Evolutionary conservation across 2,888 invertebrate species (phyloP).

Genomic region (Ariolimax columbianus): DNA sequence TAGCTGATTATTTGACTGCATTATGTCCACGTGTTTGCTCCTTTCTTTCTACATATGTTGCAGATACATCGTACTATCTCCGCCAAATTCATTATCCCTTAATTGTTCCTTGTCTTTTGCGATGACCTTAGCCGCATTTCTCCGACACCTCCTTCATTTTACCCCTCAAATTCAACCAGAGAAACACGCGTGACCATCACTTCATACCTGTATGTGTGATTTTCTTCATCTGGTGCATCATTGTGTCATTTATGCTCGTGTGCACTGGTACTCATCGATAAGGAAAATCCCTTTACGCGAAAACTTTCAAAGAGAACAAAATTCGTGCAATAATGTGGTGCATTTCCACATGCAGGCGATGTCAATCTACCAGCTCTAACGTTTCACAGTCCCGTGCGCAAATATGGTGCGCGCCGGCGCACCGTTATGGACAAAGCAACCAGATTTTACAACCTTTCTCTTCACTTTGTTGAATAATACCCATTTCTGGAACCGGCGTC

Average conservation of each 20-base stretch:
- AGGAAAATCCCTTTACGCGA: constrained; percentile 22
- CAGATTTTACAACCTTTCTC: neutral
- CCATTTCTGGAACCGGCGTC: neutral
- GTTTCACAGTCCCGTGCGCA: constrained; percentile 34
- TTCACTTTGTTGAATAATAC: neutral
- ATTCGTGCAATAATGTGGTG: neutral
- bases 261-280: constrained; percentile 15
- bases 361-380: neutral
- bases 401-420: constrained; percentile 31
- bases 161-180: too few relatives aligned
- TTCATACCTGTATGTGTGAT: neutral
- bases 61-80: too few relatives aligned
- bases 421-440: constrained; percentile 1
- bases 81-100: too few relatives aligned
- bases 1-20: too few relatives aligned
- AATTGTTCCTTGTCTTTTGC: too few relatives aligned
- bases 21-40: too few relatives aligned
- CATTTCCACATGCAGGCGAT: neutral
- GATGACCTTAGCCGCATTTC: too few relatives aligned
- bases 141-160: too few relatives aligned
- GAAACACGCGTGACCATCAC: too few relatives aligned
- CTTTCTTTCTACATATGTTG: too few relatives aligned
- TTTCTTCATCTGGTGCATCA: neutral
- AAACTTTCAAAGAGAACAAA: neutral
- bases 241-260: neutral